A percentile compares a stretch with the other conserved stretches of the same genome.
These are phyloP conservation scores for Crematogaster levior DNA, from an alignment of 2,888 invertebrate species.

Conservation along the genomic window DNA sequence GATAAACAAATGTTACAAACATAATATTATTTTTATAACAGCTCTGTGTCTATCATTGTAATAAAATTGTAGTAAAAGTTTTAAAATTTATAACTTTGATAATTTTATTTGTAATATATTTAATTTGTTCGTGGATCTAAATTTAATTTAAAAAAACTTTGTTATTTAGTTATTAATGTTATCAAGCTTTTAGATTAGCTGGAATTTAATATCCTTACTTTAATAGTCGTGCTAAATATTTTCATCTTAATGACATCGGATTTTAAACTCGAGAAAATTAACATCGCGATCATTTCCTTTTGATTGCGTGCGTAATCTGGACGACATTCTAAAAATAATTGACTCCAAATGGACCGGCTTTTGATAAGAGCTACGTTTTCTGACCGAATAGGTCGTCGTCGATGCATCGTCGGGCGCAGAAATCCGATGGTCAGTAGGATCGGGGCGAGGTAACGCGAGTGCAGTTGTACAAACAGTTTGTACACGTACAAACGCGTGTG, in stretches of 20 bases:
- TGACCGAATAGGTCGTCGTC: background rate
- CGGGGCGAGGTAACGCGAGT: slow-evolving; percentile 28
- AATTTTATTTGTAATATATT: background rate
- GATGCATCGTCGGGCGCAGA: slow-evolving; percentile 19
- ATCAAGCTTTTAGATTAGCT: background rate
- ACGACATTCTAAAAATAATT: slow-evolving; percentile 16
- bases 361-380: slow-evolving; percentile 1
- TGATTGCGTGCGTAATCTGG: background rate
- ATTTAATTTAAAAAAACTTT: background rate
- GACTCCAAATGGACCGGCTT: slow-evolving; percentile 1
- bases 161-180: background rate
- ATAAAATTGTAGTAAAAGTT: background rate
- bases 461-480: slow-evolving; percentile 47
- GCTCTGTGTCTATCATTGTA: background rate
- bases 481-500: slow-evolving; percentile 23
- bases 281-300: slow-evolving; percentile 14
- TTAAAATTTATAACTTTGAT: background rate
- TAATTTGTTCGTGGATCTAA: background rate
- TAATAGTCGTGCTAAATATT: background rate
- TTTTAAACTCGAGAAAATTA: slow-evolving; percentile 8
- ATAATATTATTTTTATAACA: background rate
- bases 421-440: slow-evolving; percentile 14
- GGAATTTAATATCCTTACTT: background rate
- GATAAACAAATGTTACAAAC: background rate
- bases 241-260: background rate